These are phyloP conservation scores for Heteromurus nitidus DNA, from an alignment of 2,888 invertebrate species.

Conservation along the genomic window DNA sequence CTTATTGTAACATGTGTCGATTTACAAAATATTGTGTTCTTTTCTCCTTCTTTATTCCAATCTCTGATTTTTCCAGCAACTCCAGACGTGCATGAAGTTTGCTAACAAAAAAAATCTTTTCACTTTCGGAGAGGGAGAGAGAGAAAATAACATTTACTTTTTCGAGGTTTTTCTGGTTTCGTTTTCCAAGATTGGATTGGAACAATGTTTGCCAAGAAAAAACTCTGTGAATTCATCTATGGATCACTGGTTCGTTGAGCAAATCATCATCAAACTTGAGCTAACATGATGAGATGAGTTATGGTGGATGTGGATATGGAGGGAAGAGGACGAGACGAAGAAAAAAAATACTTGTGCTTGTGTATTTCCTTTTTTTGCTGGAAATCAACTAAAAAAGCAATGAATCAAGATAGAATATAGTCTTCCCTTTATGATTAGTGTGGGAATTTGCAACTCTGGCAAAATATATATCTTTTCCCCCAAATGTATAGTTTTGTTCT, in stretches of 20 bases:
- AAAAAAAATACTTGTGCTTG: no score
- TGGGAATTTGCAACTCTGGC: not conserved
- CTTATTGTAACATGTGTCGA: no score
- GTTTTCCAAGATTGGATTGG: not conserved
- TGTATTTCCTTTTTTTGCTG: no score
- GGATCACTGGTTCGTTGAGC: conserved; percentile 23
- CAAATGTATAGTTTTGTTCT: not conserved
- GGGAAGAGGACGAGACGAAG: no score
- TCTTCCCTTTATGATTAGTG: not conserved
- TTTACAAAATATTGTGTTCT: no score
- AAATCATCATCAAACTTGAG: conserved; percentile 24
- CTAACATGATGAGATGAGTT: no score
- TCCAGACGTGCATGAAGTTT: no score
- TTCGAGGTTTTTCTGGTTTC: not conserved
- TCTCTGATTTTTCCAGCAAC: no score
- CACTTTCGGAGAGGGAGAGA: not conserved
- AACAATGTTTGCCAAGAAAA: not conserved
- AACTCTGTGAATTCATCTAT: not conserved
- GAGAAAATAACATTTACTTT: not conserved
- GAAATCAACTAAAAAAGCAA: not conserved
- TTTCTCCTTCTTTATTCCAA: no score
- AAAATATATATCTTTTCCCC: no score
- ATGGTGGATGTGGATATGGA: no score
- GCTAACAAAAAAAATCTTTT: not conserved
- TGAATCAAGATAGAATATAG: not conserved